Conservation (phyloP, 2,888 invertebrate genomes). For the Patella pellucida region DNA sequence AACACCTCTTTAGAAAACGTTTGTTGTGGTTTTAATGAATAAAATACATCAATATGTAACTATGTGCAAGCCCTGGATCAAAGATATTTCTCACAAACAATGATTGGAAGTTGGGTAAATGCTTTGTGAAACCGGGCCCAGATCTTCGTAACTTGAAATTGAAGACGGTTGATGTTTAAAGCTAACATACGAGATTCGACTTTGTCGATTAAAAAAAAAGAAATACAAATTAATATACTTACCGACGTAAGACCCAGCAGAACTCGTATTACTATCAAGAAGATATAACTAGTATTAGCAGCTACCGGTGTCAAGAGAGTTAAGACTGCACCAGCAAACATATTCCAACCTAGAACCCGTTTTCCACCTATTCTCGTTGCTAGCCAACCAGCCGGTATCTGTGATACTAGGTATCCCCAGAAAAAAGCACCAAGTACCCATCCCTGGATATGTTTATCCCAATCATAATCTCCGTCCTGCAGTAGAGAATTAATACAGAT, state of each 20-base stretch:
- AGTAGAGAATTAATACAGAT: background rate
- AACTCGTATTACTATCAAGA: conserved; percentile 53
- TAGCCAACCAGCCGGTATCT: conserved; percentile 63
- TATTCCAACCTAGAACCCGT: conserved; percentile 56
- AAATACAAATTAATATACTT: conserved; percentile 31
- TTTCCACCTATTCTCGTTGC: conserved; percentile 64
- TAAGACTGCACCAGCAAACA: conserved; percentile 53
- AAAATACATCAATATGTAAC: too few relatives aligned
- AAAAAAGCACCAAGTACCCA: conserved; percentile 61
- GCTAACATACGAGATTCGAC: background rate
- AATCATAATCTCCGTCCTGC: conserved; percentile 56
- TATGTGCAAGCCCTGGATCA: too few relatives aligned
- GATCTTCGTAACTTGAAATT: background rate
- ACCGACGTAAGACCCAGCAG: conserved; percentile 57
- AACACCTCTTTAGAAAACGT: too few relatives aligned
- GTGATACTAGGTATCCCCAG: conserved; percentile 63
- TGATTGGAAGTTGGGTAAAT: too few relatives aligned
- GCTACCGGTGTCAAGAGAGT: conserved; percentile 63
- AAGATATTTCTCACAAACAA: too few relatives aligned
- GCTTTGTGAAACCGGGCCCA: too few relatives aligned
- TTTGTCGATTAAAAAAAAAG: background rate
- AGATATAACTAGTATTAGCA: conserved; percentile 46
- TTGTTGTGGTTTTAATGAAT: too few relatives aligned
- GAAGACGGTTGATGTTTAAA: background rate
- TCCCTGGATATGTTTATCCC: conserved; percentile 58